A percentile compares a stretch with the other conserved stretches of the same genome.
phyloP scores from a whole-genome alignment of 2,113 vertebrate genomes.

The Cheilinus undulatus region DNA sequence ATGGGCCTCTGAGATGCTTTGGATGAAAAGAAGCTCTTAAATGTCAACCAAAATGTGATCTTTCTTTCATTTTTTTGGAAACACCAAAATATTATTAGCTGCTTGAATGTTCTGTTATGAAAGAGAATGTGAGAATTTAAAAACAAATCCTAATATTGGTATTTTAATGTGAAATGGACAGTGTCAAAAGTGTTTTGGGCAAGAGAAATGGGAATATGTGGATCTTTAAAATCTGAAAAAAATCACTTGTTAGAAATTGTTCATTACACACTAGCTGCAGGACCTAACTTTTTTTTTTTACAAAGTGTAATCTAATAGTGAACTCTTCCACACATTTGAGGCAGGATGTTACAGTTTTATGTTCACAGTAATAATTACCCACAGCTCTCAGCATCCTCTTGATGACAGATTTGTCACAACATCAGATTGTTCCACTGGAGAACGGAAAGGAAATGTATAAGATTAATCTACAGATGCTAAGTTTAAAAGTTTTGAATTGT shows the following conservation, averaged over 20 bases:
- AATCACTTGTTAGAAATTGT: not conserved
- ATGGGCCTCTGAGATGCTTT: not conserved
- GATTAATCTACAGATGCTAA: conserved; percentile 32
- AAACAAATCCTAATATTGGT: not conserved
- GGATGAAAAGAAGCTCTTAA: not conserved
- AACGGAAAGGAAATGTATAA: conserved; percentile 17
- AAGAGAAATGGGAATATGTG: not conserved
- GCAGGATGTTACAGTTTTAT: conserved; percentile 4
- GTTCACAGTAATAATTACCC: not conserved
- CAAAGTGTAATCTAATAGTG: not conserved
- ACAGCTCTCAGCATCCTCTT: conserved; percentile 19
- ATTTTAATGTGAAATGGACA: conserved; percentile 5
- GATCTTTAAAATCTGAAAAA: not conserved
- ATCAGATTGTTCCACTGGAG: conserved; percentile 43
- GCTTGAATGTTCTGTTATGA: not conserved
- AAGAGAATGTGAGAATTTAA: not conserved
- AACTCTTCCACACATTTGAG: not conserved
- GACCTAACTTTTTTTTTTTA: not conserved
- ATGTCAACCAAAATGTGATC: not conserved
- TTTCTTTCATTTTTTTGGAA: not conserved
- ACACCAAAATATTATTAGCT: not conserved
- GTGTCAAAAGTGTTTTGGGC: not conserved
- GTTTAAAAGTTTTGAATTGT: conserved; percentile 11
- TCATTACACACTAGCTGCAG: not conserved
- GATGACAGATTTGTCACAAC: conserved; percentile 10